Evolutionary conservation across 2,888 invertebrate species (phyloP).

Genomic region (Hypomecis atomaria): DNA sequence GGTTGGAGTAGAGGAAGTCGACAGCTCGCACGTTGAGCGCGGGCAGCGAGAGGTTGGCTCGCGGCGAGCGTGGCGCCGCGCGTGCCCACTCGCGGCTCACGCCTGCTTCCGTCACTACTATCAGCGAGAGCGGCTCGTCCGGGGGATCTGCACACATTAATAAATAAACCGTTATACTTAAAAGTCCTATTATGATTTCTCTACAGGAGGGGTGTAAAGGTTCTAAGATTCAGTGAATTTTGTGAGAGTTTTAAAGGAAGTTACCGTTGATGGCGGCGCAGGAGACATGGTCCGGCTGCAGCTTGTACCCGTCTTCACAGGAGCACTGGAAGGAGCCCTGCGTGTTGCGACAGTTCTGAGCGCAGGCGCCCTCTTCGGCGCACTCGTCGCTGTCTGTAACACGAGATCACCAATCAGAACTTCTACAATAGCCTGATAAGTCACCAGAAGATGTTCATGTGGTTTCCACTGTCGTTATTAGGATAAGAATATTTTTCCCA

Average conservation of each 20-base stretch:
- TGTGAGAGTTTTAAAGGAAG: not conserved
- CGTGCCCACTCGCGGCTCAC: constrained; percentile 84
- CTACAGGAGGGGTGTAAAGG: too few relatives aligned
- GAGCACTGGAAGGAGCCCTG: constrained; percentile 88
- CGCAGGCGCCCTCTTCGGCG: constrained; percentile 87
- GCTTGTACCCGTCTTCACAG: constrained; percentile 89
- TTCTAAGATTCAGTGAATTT: too few relatives aligned
- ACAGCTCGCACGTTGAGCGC: constrained; percentile 74
- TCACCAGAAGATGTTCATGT: too few relatives aligned
- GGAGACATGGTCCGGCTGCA: constrained; percentile 77
- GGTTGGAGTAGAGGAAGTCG: constrained; percentile 70
- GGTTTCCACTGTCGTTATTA: too few relatives aligned
- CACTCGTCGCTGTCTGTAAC: constrained; percentile 91
- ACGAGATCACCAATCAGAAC: too few relatives aligned
- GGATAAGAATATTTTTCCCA: too few relatives aligned
- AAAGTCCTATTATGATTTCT: not conserved
- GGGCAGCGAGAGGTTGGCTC: constrained; percentile 49
- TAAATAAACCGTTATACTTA: not conserved
- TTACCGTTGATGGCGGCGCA: constrained; percentile 90
- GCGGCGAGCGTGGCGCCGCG: constrained; percentile 29
- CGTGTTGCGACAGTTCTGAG: constrained; percentile 89
- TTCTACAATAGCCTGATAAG: too few relatives aligned
- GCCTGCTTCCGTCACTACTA: constrained; percentile 88
- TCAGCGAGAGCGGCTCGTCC: constrained; percentile 86
- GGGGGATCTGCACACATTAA: constrained; percentile 83